Conservation (phyloP, 2,113 vertebrate genomes). For the Heterocephalus glaber region DNA sequence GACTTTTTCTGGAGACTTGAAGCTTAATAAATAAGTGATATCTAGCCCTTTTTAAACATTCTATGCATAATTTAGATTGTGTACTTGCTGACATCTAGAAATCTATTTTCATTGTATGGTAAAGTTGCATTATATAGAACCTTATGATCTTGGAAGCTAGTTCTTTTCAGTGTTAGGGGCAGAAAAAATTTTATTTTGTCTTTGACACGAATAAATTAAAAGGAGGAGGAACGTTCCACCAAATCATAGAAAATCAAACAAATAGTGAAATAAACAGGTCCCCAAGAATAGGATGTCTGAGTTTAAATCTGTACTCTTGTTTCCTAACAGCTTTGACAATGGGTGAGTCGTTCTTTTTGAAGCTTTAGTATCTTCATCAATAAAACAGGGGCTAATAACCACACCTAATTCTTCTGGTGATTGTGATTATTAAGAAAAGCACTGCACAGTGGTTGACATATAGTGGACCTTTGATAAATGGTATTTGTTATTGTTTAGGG, state of each 20-base stretch:
- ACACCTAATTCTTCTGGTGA: background rate
- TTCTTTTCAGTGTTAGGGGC: constrained; percentile 36
- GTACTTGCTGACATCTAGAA: constrained; percentile 54
- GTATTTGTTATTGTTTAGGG: constrained; percentile 22
- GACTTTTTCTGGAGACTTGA: constrained; percentile 42
- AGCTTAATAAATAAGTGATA: constrained; percentile 54
- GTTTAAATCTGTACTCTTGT: background rate
- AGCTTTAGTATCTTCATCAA: background rate
- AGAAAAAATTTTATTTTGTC: background rate
- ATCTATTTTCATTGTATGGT: constrained; percentile 55
- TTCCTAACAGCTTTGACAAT: constrained; percentile 33
- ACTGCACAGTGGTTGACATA: background rate
- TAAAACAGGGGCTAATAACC: constrained; percentile 28
- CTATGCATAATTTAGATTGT: constrained; percentile 61
- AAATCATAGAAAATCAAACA: constrained; percentile 24
- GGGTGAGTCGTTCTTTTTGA: background rate
- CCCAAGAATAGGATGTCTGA: background rate
- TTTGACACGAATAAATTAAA: constrained; percentile 35
- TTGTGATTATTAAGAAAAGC: constrained; percentile 9
- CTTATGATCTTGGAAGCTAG: constrained; percentile 5
- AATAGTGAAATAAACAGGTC: background rate
- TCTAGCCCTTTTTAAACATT: constrained; percentile 47
- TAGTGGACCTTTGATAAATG: background rate
- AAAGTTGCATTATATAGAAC: background rate
- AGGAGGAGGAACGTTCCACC: background rate